Evolutionary conservation across 2,113 vertebrate species (phyloP), one percentile per base, ranked within the genome.

Genomic region (Seriola quinqueradiata): DNA sequence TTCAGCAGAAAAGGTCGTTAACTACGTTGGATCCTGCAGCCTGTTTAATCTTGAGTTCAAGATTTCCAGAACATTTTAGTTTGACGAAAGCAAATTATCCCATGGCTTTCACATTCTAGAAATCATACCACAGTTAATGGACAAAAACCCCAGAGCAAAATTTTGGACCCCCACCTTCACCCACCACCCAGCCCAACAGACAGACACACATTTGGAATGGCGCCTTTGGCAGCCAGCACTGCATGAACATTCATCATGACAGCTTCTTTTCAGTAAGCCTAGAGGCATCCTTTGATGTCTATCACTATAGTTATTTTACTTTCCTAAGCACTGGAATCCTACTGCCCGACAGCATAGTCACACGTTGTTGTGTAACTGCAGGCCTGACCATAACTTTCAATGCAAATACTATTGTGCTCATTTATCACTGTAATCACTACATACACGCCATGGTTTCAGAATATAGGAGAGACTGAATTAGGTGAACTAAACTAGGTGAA

Each of bases 211-310:
- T 82, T 88, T 74, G 83, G 77, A 88, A 81, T 75, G 76, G 84
- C 0, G 84, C 87, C 81, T 88, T 86, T 81, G 82, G 73, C 75
- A 75, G 77, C 64, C 86, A 91, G 70, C 85, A 66, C 87, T 81
- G 92, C 93, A 93, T 93, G 90, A 95, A 93, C 87, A 92, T 92
- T 90, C 81, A 84, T 79, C 59, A 50, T 94, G 93, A 95, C 95
- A 94, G 92, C 64, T 90, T 78, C 84, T 84, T 91, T 94, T 94
- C 89, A 92, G 58, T n/a, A 19, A 7, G 76, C 68, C 72, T 46
- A 7, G 23, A 61, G 74, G 52, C 65, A 82, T 76, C 63, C 78
- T 93, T 91, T 92, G 79, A 91, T 80, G 84, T 83, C 46, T 54
- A 63, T 67, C 71, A 69, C 71, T 66, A 34, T 8, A 54, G 75